Evolutionary conservation across 1,140 invertebrate species (phyloP), one percentile per base, ranked within the genome.

Genomic region (Liolophura sinensis): DNA sequence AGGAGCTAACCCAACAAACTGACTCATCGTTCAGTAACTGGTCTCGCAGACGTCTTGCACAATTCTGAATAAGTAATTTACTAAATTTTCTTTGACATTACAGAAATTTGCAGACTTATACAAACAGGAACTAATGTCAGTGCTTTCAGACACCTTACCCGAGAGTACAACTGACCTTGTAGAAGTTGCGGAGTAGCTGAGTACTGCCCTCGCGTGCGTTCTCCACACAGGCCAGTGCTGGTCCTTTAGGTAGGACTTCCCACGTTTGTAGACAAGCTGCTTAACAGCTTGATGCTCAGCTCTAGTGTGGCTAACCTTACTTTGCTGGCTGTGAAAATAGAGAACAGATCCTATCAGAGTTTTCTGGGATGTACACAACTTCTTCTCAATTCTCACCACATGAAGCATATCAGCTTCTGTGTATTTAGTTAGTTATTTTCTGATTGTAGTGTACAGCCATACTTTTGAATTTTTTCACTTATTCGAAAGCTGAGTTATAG

Each of bases 241-340:
- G 77, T 92, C 88, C 72, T 87, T 80, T 69, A 91, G 75, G 78
- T 87, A 82, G 81, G 82, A 88, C 74, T 86, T 81, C 84, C 62
- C 88, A n/a, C 77, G 79, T 18, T 80, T 78, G 64, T 86, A 76
- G 9, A 88, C 84, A 18, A 90, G 69, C 66, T 84, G 86, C 67
- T 88, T 87, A 98, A 79, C 25, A 99, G 82, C 62, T 92, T 89
- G 64, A 95, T 89, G 47, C 91, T 89, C 74, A 99, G 86, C 84
- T 98, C 95, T 60, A 98, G 86, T 0, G 96, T 98, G 1, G 97
- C 92, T 16, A 98, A 87, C 20, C 97, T 89, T 14, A 99, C 92
- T 74, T 86, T 86, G 69, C 85, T 89, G 55, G 87, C 92, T 92
- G 75, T 22, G 74, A 68, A 52, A 66, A 58, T 12, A 50, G 20